These are phyloP conservation scores for Adela reaumurella DNA, from an alignment of 2,888 invertebrate species.

Conservation along the genomic window DNA sequence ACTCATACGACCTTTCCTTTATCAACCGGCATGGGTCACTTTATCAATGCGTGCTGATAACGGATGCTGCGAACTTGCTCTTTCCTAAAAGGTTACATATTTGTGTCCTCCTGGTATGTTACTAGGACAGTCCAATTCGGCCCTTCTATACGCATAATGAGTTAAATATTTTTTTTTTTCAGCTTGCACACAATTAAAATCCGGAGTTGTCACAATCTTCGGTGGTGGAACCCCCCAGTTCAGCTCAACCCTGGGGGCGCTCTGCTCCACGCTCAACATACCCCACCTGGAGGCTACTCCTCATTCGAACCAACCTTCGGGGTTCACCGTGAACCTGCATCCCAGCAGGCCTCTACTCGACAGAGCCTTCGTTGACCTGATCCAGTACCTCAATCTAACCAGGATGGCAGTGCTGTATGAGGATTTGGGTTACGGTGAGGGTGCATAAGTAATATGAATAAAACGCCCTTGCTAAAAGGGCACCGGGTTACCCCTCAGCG, in stretches of 20 bases:
- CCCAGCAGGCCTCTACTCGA: constrained; percentile 81
- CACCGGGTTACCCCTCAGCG: too few species aligned
- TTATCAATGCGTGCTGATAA: too few species aligned
- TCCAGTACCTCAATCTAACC: constrained; percentile 88
- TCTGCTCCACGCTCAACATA: constrained; percentile 85
- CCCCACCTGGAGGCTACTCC: constrained; percentile 74
- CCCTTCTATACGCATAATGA: too few species aligned
- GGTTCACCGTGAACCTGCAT: constrained; percentile 82
- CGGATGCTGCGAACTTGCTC: too few species aligned
- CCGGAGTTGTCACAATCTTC: constrained; percentile 83
- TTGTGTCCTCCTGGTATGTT: too few species aligned
- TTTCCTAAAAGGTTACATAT: too few species aligned
- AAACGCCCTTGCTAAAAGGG: too few species aligned
- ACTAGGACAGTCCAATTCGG: too few species aligned
- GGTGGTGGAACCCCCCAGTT: constrained; percentile 82
- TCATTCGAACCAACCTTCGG: constrained; percentile 20
- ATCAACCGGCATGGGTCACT: too few species aligned
- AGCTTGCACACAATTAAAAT: constrained; percentile 80
- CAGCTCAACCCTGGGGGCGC: constrained; percentile 81
- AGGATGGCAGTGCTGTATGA: constrained; percentile 92
- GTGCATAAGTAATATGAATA: too few species aligned
- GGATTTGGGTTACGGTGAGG: constrained; percentile 76
- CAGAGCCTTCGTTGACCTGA: constrained; percentile 79
- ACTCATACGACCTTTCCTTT: too few species aligned
- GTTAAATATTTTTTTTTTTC: constrained; percentile 27